Base-by-base conservation (phyloP, 1,140 invertebrate species). In the Papilio helenus region DNA sequence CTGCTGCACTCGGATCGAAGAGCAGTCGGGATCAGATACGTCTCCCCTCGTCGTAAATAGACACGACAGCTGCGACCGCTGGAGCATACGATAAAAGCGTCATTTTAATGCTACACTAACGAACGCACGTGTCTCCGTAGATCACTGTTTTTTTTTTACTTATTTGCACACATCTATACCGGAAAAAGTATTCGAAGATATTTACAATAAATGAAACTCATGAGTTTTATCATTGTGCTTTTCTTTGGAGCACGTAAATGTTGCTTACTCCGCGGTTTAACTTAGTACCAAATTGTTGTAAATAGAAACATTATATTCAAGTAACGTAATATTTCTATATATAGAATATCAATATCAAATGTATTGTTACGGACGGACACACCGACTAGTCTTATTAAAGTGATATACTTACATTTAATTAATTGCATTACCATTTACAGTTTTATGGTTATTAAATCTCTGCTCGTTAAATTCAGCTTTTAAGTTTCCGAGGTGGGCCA, bases 11-110 rank as follows among this genome's bases (percentile, higher is more conserved):
- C 77, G 42, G 82, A 79, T 85, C 78, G 80, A 79, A 23, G 83
- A 79, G 68, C 73, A 79, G 80, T 55, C 68, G 80, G 79, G 82
- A 87, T 84, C 81, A 88, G 86, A 86, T 82, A 61, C n/a, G 73
- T 81, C 85, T 88, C 89, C 88, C 86, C 87, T 85, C 84, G 83
- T 82, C 81, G 84, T 87, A 93, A 93, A 93, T 93, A 92, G 88
- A 88, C n/a, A 88, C 86, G 90, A 92, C 93, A 94, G 93, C 91
- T 92, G 92, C 93, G 61, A 89, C 81, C 82, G 83, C 83, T 76
- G 78, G 85, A 88, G 89, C 89, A 89, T 88, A 87, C 88, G 83
- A 89, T 89, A 89, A 88, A 90, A 86, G 85, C 79, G 80, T 79
- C 84, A 88, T 84, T 89, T 90, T 89, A 88, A 84, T 86, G 79